Base-by-base conservation (phyloP, 2,797 vertebrate genomes). In the Pangasius krempfi region DNA sequence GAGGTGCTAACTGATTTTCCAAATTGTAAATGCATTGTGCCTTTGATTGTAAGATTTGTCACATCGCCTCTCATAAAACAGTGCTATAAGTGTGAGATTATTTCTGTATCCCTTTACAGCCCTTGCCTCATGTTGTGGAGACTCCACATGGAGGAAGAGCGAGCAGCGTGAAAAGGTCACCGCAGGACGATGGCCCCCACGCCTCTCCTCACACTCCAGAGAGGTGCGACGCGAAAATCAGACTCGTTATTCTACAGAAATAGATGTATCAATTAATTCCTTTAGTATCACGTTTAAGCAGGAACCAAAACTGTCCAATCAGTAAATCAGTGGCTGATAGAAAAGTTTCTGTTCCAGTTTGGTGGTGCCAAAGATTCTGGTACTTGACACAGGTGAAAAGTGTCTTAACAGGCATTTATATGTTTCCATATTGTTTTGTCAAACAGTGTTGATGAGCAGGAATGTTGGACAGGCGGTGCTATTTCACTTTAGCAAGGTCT, bases 121-220 rank as follows among this genome's bases (percentile, higher is more conserved):
- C 78, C 9, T 56, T 70, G 72, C 90, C 90, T 62, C 84, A 84
- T 12, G 40, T 80, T 20, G 95, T 94, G 0, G 58, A 86, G 66
- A 16, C 76, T 2, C 13, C 30, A 4, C 94, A 95, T 0, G 78
- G 93, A 37, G 95, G 94, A 73, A 98, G 96, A 87, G 91, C 87
- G 5, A 85, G 91, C 64, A 87, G 94, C 0, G 86, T 96, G 47
- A 97, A 96, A 91, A 97, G 95, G 92, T 96, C 93, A 84, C 90
- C 93, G 0, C 92, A 94, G 1, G 97, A 98, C 0, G 98, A 98
- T 0, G 64, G 87, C 0, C 47, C 90, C 91, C 91, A 94, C 0
- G 90, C 93, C 37, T 92, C 96, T 78, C 95, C 94, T 0, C 94
- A 94, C 50, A 96, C 96, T n/a, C 95, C 96, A 64, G 96, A 97